phyloP scores from a whole-genome alignment of 2,888 invertebrate species.

The Spodoptera littoralis region DNA sequence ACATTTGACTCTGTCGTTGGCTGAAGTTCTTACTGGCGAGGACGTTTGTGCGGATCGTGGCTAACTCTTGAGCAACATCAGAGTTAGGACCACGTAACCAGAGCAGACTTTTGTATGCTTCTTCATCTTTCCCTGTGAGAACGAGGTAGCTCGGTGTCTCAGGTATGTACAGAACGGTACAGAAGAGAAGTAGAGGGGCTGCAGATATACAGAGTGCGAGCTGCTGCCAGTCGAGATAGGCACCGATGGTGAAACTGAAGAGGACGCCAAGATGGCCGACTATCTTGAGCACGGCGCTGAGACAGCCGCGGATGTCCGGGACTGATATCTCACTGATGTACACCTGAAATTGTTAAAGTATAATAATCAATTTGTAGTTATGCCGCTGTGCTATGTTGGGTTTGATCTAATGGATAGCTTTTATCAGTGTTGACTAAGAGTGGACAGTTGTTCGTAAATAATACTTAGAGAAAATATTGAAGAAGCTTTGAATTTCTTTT shows the following conservation, averaged over 20 bases:
- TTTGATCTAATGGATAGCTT: background rate
- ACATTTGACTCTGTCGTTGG: conserved; percentile 83
- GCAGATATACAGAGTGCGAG: conserved; percentile 94
- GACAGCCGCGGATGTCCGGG: conserved; percentile 94
- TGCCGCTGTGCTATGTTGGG: background rate
- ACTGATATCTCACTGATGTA: conserved; percentile 97
- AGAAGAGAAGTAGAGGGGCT: conserved; percentile 93
- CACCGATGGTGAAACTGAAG: conserved; percentile 94
- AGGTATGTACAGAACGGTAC: conserved; percentile 93
- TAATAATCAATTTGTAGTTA: background rate
- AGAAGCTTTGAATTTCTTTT: background rate
- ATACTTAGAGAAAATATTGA: no score
- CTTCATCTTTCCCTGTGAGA: conserved; percentile 92
- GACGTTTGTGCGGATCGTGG: conserved; percentile 92
- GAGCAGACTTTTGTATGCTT: conserved; percentile 90
- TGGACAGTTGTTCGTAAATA: no score
- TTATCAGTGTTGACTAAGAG: no score
- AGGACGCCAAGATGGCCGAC: conserved; percentile 95
- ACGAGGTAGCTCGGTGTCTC: conserved; percentile 96
- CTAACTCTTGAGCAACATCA: conserved; percentile 93
- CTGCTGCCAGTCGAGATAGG: conserved; percentile 95
- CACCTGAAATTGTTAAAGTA: conserved; percentile 86
- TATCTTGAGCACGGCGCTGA: conserved; percentile 95
- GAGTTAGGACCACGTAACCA: conserved; percentile 95
- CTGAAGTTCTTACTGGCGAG: conserved; percentile 87